Base-by-base conservation (phyloP, 2,797 vertebrate species). In the Macropodus opercularis region DNA sequence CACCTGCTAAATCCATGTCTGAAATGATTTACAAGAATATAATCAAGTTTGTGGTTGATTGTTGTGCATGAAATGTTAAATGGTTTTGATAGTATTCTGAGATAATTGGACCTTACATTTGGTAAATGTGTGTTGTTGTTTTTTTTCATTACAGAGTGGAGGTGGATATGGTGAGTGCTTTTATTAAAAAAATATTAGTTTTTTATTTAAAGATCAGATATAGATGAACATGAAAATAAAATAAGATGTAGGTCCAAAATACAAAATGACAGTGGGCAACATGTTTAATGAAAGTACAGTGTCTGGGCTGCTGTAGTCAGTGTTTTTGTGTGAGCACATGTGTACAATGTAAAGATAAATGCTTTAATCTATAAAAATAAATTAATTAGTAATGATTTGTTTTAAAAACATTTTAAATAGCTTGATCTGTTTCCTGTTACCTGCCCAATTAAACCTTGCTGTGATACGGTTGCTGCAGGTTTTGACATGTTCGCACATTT, bases 161-260 rank as follows among this genome's bases (percentile, higher is more conserved):
- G 95, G 96, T 50, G 94, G 94, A 91, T 98, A 97, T 94, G 96
- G 96, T 99, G 92, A 96, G 96, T 90, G 41, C 59, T 85, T 11
- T 59, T 10, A 62, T 74, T 63, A 31, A 73, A 24, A 23, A 50
- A 65, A 73, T 48, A n/a, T 18, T 52, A n/a, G n/a, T n/a, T n/a
- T n/a, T n/a, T n/a, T n/a, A n/a, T n/a, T n/a, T n/a, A n/a, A n/a
- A n/a, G n/a, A n/a, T n/a, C n/a, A n/a, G n/a, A n/a, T n/a, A n/a
- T n/a, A n/a, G n/a, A n/a, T n/a, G n/a, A n/a, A n/a, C n/a, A n/a
- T n/a, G n/a, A n/a, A n/a, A n/a, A n/a, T n/a, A n/a, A n/a, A n/a
- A n/a, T n/a, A n/a, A n/a, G n/a, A n/a, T n/a, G n/a, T n/a, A n/a
- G n/a, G n/a, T n/a, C n/a, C 27, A 29, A 29, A 29, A 32, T 29